phyloP scores from a whole-genome alignment of 2,113 vertebrate species.

The Dicerorhinus sumatrensis region DNA sequence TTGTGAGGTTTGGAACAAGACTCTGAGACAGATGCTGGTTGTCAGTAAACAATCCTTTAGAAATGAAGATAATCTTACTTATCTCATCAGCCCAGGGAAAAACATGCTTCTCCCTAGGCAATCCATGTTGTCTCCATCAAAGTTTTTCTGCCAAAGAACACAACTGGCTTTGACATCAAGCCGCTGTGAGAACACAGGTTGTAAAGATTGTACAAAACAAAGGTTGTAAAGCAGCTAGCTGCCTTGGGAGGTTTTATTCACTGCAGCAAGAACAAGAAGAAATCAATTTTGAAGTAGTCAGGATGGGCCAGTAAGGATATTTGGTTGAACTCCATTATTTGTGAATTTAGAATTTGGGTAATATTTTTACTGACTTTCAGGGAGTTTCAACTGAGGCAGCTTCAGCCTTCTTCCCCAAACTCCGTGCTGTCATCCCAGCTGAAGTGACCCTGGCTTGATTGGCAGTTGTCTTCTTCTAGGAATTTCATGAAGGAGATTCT shows the following conservation, averaged over 20 bases:
- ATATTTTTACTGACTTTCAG: constrained; percentile 76
- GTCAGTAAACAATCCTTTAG: not conserved
- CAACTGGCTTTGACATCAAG: not conserved
- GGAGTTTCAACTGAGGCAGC: constrained; percentile 62
- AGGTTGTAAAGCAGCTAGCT: constrained; percentile 68
- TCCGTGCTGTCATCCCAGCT: not conserved
- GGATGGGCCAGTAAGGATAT: constrained; percentile 79
- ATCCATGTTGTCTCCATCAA: not conserved
- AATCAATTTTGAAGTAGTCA: constrained; percentile 85
- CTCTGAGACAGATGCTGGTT: not conserved
- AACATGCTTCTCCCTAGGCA: not conserved
- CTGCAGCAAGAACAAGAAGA: constrained; percentile 79
- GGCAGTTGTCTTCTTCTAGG: constrained; percentile 39
- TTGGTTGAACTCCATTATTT: constrained; percentile 81
- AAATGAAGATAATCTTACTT: constrained; percentile 28
- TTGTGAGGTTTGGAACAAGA: not conserved
- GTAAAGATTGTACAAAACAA: no score
- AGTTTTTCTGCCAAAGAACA: not conserved
- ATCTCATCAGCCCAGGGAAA: not conserved
- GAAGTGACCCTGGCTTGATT: not conserved
- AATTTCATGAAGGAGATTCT: not conserved
- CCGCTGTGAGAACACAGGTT: not conserved
- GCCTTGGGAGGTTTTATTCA: constrained; percentile 79
- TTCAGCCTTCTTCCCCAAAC: not conserved
- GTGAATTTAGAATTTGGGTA: constrained; percentile 67